Evolutionary conservation across 2,888 invertebrate genomes (phyloP), one percentile per base, ranked within the genome.

Genomic region (Theodoxus fluviatilis): DNA sequence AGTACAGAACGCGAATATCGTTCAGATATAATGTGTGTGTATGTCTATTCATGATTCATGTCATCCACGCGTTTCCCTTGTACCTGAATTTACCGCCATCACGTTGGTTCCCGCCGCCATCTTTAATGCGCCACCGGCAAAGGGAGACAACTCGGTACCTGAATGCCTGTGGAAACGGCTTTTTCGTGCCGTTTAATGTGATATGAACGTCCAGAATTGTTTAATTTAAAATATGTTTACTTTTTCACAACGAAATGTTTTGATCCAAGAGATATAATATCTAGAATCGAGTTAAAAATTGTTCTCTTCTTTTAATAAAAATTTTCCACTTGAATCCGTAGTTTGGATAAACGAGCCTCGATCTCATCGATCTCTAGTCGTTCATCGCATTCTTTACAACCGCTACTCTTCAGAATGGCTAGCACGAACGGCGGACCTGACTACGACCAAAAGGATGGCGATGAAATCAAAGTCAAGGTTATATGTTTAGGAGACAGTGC

Each of bases 401-500:
- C 73, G 70, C n/a, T 31, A 43, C n/a, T 69, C 33, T 15, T 33
- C 3, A 70, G 59, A 43, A 74, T 74, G 74, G 72, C 74, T 38
- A 76, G 74, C 57, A 78, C 73, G 22, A 43, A 37, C 63, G 73
- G 72, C 61, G 78, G 77, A 67, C 81, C 82, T 70, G 82, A 83
- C 76, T 83, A 83, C 73, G 83, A 83, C 71, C 78, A 81, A 73
- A 80, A 78, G 6, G 81, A 80, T 59, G 79, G 80, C 38, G 83
- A 79, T 28, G 79, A 80, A 74, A 73, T 77, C 40, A 81, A 81
- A 75, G 84, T 90, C 31, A 90, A 90, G 86, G 86, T 90, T 43
- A 90, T 90, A 74, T 89, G 90, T 77, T 80, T 90, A 7, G 90
- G 90, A 22, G 90, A 90, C 81, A 90, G 90, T 82, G 90, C 90